These are phyloP conservation scores for Manacus vitellinus DNA, from an alignment of 2,113 vertebrate species.

Conservation along the genomic window DNA sequence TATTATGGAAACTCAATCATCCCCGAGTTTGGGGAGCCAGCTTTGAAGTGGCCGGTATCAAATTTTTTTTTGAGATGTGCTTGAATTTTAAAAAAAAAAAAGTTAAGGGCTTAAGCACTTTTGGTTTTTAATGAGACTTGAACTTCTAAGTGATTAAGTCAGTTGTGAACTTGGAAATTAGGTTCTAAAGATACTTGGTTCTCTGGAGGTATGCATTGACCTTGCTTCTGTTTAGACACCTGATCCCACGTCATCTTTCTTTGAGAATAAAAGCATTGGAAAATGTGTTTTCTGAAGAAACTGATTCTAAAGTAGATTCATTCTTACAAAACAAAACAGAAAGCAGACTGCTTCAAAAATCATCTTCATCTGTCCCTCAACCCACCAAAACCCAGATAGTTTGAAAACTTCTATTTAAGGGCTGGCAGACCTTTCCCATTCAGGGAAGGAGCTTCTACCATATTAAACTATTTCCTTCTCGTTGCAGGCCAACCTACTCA, in stretches of 20 bases:
- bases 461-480: background rate
- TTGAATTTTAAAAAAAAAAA: background rate
- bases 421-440: background rate
- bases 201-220: background rate
- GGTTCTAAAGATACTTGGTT: background rate
- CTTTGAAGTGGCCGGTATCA: conserved; percentile 42
- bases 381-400: background rate
- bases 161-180: background rate
- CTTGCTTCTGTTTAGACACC: background rate
- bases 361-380: background rate
- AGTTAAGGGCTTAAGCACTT: background rate
- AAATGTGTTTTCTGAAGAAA: background rate
- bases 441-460: background rate
- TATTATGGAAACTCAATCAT: conserved; percentile 56
- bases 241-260: background rate
- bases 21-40: background rate
- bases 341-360: background rate
- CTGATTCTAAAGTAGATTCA: background rate
- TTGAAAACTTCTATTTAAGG: background rate
- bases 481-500: background rate
- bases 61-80: conserved; percentile 1
- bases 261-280: background rate
- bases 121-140: conserved; percentile 21
- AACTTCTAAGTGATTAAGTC: background rate
- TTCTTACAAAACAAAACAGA: background rate